phyloP scores from a whole-genome alignment of 1,140 invertebrate species.

The Pogonomyrmex barbatus region DNA sequence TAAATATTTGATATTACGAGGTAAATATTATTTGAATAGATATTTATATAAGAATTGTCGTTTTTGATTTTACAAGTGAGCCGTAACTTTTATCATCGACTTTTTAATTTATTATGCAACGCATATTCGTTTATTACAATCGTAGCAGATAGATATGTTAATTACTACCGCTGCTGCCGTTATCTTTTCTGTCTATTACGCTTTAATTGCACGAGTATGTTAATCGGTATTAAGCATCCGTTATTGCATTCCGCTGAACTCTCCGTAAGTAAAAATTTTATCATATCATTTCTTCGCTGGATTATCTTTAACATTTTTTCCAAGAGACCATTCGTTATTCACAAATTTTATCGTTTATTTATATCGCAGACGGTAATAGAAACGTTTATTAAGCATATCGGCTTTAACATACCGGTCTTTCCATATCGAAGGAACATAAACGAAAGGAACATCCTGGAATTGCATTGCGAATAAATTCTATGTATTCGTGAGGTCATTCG shows the following conservation, averaged over 20 bases:
- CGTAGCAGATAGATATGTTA: constrained; percentile 2
- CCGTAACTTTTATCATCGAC: neutral
- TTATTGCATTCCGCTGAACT: neutral
- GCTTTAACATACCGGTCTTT: neutral
- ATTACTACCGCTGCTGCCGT: neutral
- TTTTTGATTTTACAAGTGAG: neutral
- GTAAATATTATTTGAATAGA: neutral
- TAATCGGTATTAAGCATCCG: neutral
- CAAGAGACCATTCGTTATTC: neutral
- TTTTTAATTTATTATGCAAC: constrained; percentile 4
- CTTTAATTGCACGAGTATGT: neutral
- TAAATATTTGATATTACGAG: too few relatives aligned
- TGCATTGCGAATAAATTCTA: constrained; percentile 8
- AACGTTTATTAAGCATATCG: neutral
- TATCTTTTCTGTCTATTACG: neutral
- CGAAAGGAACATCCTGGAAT: neutral
- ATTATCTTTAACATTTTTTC: neutral
- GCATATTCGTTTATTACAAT: neutral
- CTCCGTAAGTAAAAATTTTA: constrained; percentile 10
- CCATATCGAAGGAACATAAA: neutral
- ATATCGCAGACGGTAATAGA: neutral
- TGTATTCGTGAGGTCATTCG: constrained; percentile 9
- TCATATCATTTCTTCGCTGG: neutral
- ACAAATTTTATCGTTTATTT: neutral
- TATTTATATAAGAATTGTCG: neutral